Evolutionary conservation across 1,140 invertebrate genomes (phyloP).

Genomic region (Phymastichus coffea): DNA sequence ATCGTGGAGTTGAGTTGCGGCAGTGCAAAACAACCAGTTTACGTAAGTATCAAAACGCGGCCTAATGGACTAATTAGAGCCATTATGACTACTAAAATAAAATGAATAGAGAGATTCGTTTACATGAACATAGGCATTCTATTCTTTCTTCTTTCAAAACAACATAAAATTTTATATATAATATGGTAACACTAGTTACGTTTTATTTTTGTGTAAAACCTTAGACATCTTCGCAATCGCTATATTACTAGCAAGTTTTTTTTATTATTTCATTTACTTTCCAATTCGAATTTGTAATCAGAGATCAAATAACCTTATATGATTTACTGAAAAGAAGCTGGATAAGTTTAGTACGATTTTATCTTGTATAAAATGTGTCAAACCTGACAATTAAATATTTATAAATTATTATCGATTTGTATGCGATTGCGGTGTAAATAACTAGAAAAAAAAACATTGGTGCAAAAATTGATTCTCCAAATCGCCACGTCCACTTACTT

Average conservation of each 20-base stretch:
- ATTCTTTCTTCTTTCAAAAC: background rate
- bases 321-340: conserved; percentile 8
- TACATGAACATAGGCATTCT: background rate
- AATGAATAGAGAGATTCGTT: conserved; percentile 17
- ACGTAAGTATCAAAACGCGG: background rate
- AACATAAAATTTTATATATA: background rate
- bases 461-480: background rate
- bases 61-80: background rate
- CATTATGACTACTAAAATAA: background rate
- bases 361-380: background rate
- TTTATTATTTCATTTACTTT: no score
- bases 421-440: background rate
- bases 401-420: background rate
- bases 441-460: no score
- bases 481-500: background rate
- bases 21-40: background rate
- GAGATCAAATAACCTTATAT: conserved; percentile 7
- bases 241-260: no score
- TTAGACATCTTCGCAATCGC: no score
- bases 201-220: no score
- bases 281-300: background rate
- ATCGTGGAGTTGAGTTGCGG: background rate
- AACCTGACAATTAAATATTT: no score
- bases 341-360: background rate
- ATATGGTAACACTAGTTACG: no score